Percentiles rank a stretch among this genome's conserved stretches.
These are phyloP conservation scores for Heptranchias perlo DNA, from an alignment of 2,113 vertebrate species.

Conservation along the genomic window DNA sequence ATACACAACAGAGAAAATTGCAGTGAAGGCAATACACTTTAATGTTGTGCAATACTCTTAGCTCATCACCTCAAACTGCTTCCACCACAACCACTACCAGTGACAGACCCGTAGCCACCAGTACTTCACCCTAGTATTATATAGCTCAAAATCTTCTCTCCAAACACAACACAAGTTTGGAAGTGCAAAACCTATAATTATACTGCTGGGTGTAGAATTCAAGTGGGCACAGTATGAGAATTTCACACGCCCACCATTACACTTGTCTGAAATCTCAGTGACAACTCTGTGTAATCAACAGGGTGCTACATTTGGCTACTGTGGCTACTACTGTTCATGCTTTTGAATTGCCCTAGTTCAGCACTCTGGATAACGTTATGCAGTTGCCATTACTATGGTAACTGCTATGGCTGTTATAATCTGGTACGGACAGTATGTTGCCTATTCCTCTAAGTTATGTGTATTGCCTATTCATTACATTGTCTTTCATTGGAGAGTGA, in stretches of 20 bases:
- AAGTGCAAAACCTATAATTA: background rate
- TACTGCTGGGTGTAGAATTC: background rate
- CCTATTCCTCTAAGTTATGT: conserved; percentile 9
- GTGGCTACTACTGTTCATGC: conserved; percentile 18
- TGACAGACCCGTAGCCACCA: background rate
- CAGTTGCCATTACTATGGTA: conserved; percentile 26
- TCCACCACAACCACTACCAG: background rate
- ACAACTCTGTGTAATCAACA: background rate
- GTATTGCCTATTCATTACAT: conserved; percentile 10
- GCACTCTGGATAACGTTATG: background rate
- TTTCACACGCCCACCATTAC: background rate
- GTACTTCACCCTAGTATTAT: conserved; percentile 8
- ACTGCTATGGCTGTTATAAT: conserved; percentile 8
- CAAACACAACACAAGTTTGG: background rate
- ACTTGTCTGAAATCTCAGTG: conserved; percentile 2
- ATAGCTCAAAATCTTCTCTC: background rate
- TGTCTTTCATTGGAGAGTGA: conserved; percentile 13
- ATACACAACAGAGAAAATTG: background rate
- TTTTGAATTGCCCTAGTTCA: background rate
- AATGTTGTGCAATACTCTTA: background rate
- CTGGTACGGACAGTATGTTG: too few relatives aligned
- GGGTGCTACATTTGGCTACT: background rate
- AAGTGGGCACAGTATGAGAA: conserved; percentile 17
- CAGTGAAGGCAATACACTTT: background rate
- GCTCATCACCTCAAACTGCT: background rate